Evolutionary conservation across 2,888 invertebrate species (phyloP).

Genomic region (Monopis laevigella): DNA sequence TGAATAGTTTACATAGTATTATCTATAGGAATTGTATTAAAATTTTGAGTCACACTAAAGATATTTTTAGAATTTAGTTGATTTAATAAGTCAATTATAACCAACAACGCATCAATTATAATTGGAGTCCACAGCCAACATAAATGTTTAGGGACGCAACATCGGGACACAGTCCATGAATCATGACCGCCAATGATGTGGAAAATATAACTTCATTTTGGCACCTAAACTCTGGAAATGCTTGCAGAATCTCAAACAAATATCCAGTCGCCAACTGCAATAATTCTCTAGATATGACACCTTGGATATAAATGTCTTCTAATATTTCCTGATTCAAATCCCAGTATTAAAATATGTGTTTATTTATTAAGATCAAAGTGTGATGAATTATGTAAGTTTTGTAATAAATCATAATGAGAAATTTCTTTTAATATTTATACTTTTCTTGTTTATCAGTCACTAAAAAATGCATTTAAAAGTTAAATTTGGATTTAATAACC

Average conservation of each 20-base stretch:
- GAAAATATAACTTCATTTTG: conserved; percentile 37
- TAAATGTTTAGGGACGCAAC: conserved; percentile 21
- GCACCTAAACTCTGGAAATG: conserved; percentile 8
- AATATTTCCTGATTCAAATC: conserved; percentile 10
- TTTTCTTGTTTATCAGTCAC: no score
- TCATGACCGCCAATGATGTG: conserved; percentile 48
- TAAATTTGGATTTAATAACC: no score
- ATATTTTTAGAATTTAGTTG: no score
- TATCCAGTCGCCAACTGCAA: conserved; percentile 31
- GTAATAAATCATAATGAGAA: no score
- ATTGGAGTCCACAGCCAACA: conserved; percentile 45
- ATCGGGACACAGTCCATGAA: conserved; percentile 25
- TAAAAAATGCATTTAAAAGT: no score
- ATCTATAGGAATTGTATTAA: no score
- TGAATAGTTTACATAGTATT: no score
- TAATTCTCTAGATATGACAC: conserved; percentile 29
- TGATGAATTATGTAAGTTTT: no score
- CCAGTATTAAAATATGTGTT: conserved; percentile 10
- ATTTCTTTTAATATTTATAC: no score
- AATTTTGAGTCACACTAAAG: no score
- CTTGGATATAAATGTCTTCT: conserved; percentile 9
- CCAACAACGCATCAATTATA: conserved; percentile 34
- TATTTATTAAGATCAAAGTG: conserved; percentile 8
- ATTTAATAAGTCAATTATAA: no score
- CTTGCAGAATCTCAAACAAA: conserved; percentile 3